A percentile compares a stretch with the other conserved stretches of the same genome.
These are phyloP conservation scores for Poecilia wingei DNA, from an alignment of 2,797 vertebrate species.

Conservation along the genomic window DNA sequence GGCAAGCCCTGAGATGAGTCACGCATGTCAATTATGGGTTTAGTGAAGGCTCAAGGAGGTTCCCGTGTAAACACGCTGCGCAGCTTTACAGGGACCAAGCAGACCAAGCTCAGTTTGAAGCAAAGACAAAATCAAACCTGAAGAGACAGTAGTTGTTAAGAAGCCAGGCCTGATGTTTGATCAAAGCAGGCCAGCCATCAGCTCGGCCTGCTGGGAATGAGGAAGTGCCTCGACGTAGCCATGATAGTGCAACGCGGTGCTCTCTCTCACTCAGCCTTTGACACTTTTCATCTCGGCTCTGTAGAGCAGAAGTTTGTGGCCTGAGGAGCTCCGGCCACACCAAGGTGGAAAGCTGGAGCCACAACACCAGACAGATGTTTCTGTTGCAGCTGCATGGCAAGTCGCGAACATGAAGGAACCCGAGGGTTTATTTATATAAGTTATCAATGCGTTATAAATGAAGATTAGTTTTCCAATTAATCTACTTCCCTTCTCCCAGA, in stretches of 20 bases:
- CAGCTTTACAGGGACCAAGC: constrained; percentile 13
- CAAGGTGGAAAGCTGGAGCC: constrained; percentile 8
- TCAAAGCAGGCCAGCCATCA: background rate
- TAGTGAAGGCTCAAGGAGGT: constrained; percentile 6
- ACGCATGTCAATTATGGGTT: constrained; percentile 24
- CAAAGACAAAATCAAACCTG: constrained; percentile 25
- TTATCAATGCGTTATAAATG: too few species aligned
- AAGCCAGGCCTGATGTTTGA: background rate
- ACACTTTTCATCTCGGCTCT: background rate
- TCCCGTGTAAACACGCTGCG: constrained; percentile 15
- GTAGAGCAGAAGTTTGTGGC: constrained; percentile 2
- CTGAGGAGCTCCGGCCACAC: background rate
- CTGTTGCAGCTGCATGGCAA: background rate
- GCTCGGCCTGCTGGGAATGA: constrained; percentile 21
- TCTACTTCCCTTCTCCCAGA: too few species aligned
- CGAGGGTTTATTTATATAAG: background rate
- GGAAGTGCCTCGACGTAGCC: constrained; percentile 23
- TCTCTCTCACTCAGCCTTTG: background rate
- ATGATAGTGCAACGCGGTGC: constrained; percentile 26
- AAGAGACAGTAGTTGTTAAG: background rate
- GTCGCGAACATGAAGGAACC: background rate
- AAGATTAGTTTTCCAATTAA: too few species aligned
- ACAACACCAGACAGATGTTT: background rate
- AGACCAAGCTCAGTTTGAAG: constrained; percentile 14
- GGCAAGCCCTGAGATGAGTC: constrained; percentile 33